Percentiles rank a stretch among this genome's conserved stretches.
Evolutionary conservation across 30 jellyfish, hydroid and myxozoan genomes (phyloP).

Genomic region (Aurelia sp.): DNA sequence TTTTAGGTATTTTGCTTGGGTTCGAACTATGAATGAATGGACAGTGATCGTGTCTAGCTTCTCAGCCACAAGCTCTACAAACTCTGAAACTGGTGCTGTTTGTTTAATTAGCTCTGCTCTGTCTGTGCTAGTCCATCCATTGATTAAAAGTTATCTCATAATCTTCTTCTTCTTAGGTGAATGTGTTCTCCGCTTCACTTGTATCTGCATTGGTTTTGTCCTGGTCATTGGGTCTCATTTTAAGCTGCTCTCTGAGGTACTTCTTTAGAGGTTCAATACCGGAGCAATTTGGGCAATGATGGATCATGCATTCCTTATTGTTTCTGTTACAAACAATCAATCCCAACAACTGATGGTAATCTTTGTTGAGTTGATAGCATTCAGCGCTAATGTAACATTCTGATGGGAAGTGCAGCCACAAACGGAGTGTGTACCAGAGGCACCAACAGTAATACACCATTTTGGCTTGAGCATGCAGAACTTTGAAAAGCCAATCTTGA

Average conservation of each 20-base stretch:
- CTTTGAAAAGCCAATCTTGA: too few relatives aligned
- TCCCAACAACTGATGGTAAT: not conserved
- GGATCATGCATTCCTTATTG: constrained; percentile 59
- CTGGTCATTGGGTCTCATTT: not conserved
- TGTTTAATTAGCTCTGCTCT: too few relatives aligned
- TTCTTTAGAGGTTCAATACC: not conserved
- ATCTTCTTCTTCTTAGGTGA: too few relatives aligned
- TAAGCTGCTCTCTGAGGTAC: not conserved
- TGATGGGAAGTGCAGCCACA: too few relatives aligned
- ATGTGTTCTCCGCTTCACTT: too few relatives aligned
- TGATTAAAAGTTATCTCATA: too few relatives aligned
- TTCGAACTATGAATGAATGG: constrained; percentile 73
- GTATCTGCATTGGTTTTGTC: not conserved
- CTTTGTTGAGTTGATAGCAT: constrained; percentile 1
- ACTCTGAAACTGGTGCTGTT: too few relatives aligned
- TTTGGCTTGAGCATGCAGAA: too few relatives aligned
- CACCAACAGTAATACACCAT: too few relatives aligned
- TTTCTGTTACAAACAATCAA: constrained; percentile 20
- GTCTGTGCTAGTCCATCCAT: too few relatives aligned
- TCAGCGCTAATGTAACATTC: constrained; percentile 49
- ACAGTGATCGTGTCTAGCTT: constrained; percentile 58
- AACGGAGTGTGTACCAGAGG: too few relatives aligned
- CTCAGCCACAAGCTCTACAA: not conserved
- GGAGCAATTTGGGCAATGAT: constrained; percentile 74
- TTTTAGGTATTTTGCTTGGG: constrained; percentile 60